Base-by-base conservation (phyloP, 1,140 invertebrate genomes). In the Drosophila melanica region DNA sequence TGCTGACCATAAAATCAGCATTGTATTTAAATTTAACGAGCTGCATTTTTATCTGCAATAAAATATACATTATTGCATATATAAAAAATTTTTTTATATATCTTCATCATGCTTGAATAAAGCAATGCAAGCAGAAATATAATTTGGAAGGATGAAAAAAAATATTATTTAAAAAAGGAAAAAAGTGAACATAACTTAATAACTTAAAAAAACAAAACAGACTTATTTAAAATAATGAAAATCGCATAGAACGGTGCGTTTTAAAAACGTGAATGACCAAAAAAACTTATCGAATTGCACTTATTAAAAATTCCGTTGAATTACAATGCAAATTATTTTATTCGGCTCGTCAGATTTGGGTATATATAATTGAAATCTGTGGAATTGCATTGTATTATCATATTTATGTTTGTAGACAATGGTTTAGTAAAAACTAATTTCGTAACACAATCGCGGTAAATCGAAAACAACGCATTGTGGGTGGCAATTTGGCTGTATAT, bases 1-100 rank as follows among this genome's bases (percentile, higher is more conserved):
- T 35, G 20, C 48, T 20, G 41, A 55, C 53, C 78, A 81, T 81
- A 80, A 80, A 80, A 67, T 72, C 48, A 59, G 59, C 55, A 58
- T 48, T 74, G 71, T 76, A 65, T 80, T 80, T 64, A 44, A 66
- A 64, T 82, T 82, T 82, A 82, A 81, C 75, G 76, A 79, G 75
- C 57, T 75, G 70, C 79, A 75, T 63, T 74, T 66, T 65, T 63
- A 77, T 79, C 47, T 75, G 78, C 72, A 81, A 81, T 81, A 81
- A 81, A 82, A 71, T 37, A 75, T 69, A 71, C 63, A 75, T 72
- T 75, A 64, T 70, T 77, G 79, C 54, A 44, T 67, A 81, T 78
- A n/a, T n/a, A n/a, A 70, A 82, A 75, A 51, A 39, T 18, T 23
- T 14, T 16, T 42, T 8, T 27, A 47, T 37, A 10, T 33, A 18